Evolutionary conservation across 2,797 vertebrate genomes (phyloP).

Genomic region (Pipistrellus pygmaeus): DNA sequence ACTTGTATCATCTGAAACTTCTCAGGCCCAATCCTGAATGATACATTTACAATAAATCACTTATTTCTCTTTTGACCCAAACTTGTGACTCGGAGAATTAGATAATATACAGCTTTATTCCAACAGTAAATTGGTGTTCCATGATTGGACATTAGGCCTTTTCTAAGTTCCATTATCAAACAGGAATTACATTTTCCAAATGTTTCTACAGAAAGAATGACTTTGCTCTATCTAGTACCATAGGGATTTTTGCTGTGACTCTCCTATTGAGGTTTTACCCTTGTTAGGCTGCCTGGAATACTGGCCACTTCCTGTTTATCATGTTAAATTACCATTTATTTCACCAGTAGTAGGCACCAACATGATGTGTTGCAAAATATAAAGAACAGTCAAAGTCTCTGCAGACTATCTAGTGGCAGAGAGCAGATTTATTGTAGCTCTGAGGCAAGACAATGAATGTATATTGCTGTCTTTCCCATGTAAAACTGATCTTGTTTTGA

Average conservation of each 20-base stretch:
- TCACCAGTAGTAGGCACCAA: background rate
- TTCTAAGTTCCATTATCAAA: background rate
- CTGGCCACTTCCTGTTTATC: background rate
- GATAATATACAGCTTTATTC: background rate
- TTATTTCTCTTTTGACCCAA: background rate
- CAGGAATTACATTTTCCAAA: background rate
- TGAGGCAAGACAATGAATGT: background rate
- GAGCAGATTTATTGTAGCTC: background rate
- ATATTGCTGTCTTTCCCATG: background rate
- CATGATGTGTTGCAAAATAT: background rate
- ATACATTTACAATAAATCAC: background rate
- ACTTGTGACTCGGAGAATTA: background rate
- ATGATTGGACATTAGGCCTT: background rate
- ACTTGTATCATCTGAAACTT: background rate
- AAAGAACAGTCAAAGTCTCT: background rate
- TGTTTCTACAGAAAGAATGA: background rate
- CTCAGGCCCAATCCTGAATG: background rate
- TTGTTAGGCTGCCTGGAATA: background rate
- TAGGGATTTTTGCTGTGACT: background rate
- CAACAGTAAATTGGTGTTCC: background rate
- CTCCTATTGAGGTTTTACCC: background rate
- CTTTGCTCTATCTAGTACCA: background rate
- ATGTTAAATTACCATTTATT: background rate
- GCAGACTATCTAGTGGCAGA: background rate
- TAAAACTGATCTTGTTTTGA: conserved; percentile 3